Percentiles rank a stretch among this genome's conserved stretches.
These are phyloP conservation scores for Hirundichthys speculiger DNA, from an alignment of 2,113 vertebrate genomes.

Conservation along the genomic window DNA sequence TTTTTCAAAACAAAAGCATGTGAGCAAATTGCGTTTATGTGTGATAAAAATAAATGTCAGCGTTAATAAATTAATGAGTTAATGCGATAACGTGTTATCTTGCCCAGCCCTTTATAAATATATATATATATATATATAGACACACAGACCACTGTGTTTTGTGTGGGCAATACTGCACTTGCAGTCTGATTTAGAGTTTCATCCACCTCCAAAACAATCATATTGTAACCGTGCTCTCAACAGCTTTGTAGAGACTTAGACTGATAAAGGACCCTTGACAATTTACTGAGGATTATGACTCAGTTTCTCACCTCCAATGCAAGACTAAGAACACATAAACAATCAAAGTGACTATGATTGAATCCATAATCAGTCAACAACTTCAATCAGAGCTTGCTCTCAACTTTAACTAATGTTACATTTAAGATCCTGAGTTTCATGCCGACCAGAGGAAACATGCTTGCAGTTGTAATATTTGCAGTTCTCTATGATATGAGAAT, in stretches of 20 bases:
- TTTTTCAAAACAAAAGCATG: no score
- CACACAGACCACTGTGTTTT: no score
- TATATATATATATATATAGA: no score
- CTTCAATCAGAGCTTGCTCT: slow-evolving; percentile 1
- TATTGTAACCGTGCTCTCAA: slow-evolving; percentile 49
- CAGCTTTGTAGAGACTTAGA: slow-evolving; percentile 32
- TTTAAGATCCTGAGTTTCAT: no score
- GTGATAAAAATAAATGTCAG: no score
- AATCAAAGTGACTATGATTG: slow-evolving; percentile 12
- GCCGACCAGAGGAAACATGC: not conserved
- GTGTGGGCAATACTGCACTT: slow-evolving; percentile 51
- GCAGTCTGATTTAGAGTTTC: slow-evolving; percentile 55
- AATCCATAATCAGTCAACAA: slow-evolving; percentile 11
- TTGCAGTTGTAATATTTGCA: slow-evolving; percentile 5
- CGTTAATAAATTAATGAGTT: no score
- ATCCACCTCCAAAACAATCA: slow-evolving; percentile 47
- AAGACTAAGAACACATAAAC: slow-evolving; percentile 21
- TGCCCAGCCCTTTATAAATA: no score
- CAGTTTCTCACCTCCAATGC: slow-evolving; percentile 30
- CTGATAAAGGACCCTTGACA: slow-evolving; percentile 22
- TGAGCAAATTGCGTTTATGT: no score
- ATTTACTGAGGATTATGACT: slow-evolving; percentile 40
- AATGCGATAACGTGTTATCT: no score
- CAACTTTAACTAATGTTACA: not conserved
- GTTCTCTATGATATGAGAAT: not conserved